These are phyloP conservation scores for Polyommatus icarus DNA, from an alignment of 2,888 invertebrate species.

Conservation along the genomic window DNA sequence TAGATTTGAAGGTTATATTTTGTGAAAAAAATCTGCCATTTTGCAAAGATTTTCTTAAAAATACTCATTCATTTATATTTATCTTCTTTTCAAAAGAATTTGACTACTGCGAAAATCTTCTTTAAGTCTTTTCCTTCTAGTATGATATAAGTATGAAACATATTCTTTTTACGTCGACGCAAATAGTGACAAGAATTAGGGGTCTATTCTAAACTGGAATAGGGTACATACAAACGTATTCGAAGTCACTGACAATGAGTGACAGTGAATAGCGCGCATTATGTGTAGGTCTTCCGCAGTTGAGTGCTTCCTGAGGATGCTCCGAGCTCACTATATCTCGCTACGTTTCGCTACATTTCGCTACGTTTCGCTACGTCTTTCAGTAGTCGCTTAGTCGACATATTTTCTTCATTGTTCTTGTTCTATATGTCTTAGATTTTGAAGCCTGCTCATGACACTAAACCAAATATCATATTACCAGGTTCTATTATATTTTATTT, in stretches of 20 bases:
- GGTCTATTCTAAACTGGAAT: neutral
- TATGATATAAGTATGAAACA: too few relatives aligned
- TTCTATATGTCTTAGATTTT: neutral
- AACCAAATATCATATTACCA: too few relatives aligned
- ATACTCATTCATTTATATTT: too few relatives aligned
- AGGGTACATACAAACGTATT: neutral
- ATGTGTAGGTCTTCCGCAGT: slow-evolving; percentile 25
- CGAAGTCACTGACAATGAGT: slow-evolving; percentile 18
- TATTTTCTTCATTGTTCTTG: neutral
- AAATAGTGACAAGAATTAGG: neutral
- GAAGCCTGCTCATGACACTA: neutral
- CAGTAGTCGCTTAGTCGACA: neutral
- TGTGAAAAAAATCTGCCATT: neutral
- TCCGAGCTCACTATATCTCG: neutral
- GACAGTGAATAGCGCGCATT: slow-evolving; percentile 22
- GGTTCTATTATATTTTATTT: too few relatives aligned
- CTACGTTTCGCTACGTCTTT: neutral
- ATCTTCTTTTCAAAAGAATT: neutral
- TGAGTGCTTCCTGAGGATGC: slow-evolving; percentile 30
- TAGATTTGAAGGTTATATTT: neutral
- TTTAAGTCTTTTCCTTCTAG: too few relatives aligned
- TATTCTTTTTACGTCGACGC: too few relatives aligned
- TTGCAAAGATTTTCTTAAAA: too few relatives aligned
- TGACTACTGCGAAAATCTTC: too few relatives aligned
- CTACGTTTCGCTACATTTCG: neutral